A percentile compares a stretch with the other conserved stretches of the same genome.
phyloP scores from a whole-genome alignment of 92 coral and sea anemone genomes.

The Porites evermanni region DNA sequence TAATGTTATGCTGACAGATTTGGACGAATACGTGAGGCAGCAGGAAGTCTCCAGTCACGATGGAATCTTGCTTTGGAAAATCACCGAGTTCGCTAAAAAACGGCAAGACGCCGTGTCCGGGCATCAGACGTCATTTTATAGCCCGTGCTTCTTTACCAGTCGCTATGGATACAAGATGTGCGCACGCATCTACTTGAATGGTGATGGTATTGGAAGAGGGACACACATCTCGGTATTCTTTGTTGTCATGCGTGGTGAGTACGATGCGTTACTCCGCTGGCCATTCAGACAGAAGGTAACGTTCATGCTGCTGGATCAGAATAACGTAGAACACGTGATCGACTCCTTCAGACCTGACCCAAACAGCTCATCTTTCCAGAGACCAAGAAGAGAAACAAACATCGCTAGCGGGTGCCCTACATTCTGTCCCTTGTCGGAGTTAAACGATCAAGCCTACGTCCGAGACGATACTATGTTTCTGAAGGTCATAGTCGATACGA shows the following conservation, averaged over 20 bases:
- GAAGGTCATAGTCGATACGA: no score
- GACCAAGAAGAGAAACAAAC: constrained; percentile 72
- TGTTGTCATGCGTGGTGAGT: constrained; percentile 73
- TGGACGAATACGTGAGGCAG: no score
- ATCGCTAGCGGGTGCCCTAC: no score
- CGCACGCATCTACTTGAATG: constrained; percentile 62
- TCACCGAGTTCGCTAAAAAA: no score
- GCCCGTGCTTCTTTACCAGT: not conserved
- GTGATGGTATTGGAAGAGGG: constrained; percentile 65
- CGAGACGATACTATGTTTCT: no score
- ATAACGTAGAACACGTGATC: constrained; percentile 77
- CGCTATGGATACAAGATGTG: constrained; percentile 69
- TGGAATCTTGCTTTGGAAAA: no score
- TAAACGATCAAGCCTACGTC: no score
- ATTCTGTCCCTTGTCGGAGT: no score
- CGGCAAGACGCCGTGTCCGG: no score
- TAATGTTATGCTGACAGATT: no score
- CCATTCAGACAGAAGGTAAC: constrained; percentile 88
- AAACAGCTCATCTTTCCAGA: constrained; percentile 81
- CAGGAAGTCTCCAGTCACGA: no score
- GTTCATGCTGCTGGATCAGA: constrained; percentile 78
- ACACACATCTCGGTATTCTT: constrained; percentile 61
- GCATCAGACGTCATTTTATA: no score
- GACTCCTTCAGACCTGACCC: constrained; percentile 90
- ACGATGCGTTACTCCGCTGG: constrained; percentile 84